A percentile compares a stretch with the other conserved stretches of the same genome.
phyloP scores from a whole-genome alignment of 2,797 vertebrate species.

The Micropoecilia bifurca region DNA sequence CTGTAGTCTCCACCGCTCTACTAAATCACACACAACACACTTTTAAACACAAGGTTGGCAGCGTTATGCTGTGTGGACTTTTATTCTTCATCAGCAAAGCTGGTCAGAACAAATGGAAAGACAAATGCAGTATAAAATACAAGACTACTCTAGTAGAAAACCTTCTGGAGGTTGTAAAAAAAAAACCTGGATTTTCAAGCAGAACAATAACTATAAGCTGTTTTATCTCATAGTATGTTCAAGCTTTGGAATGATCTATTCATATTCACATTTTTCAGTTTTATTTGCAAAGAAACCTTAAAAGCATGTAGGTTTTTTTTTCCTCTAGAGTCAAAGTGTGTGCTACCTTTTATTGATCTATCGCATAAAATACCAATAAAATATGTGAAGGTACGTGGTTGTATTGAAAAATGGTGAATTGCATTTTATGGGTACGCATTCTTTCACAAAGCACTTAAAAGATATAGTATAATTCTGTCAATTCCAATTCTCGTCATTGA shows the following conservation, averaged over 20 bases:
- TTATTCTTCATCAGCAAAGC: not conserved
- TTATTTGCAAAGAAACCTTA: not conserved
- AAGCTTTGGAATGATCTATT: not conserved
- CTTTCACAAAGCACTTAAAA: not conserved
- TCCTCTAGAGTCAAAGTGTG: not conserved
- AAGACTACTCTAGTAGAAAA: not conserved
- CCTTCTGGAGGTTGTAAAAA: not conserved
- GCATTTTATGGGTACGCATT: not conserved
- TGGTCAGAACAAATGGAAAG: not conserved
- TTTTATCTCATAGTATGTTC: not conserved
- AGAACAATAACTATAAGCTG: not conserved
- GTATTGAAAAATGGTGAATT: not conserved
- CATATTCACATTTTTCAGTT: not conserved
- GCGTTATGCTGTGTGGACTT: not conserved
- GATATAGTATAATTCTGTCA: not conserved
- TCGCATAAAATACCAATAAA: not conserved
- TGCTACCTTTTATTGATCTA: not conserved
- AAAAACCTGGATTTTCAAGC: not conserved
- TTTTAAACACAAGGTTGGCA: not conserved
- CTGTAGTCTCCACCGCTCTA: not conserved
- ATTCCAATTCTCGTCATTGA: not conserved
- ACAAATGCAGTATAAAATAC: not conserved
- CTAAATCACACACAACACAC: not conserved
- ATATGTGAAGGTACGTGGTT: not conserved
- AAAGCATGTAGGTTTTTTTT: not conserved